Evolutionary conservation across 1,140 invertebrate genomes (phyloP), one percentile per base, ranked within the genome.

Genomic region (Drosophila dunni): DNA sequence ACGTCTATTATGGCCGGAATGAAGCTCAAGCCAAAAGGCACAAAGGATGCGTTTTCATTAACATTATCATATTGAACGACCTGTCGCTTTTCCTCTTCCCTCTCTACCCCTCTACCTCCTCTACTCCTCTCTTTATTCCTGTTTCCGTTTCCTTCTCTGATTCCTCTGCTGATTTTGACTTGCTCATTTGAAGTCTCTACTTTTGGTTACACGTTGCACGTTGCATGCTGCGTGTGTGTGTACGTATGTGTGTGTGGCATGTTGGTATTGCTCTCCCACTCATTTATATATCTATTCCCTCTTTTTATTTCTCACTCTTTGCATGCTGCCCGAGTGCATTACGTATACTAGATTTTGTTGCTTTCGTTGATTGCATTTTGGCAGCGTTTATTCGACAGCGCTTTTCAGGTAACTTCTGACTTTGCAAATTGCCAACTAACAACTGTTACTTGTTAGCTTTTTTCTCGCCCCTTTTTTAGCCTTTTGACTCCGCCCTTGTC

Each of bases 301-400:
- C 20, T 29, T 33, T 42, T 6, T 53, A 7, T 40, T n/a, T 51
- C 17, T 7, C 9, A 33, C 9, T 3, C 77, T 78, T 75, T 78
- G 68, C 73, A 42, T 81, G 74, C 79, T 66, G 70, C 64, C 56
- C 54, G 56, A 67, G 67, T 67, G 58, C 64, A 54, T 64, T 64
- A 29, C 54, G 58, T 85, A 29, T 29, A 29, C 24, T 60, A 54
- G 48, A 40, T 72, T 50, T 72, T 51, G 29, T 71, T 86, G 79
- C 75, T 76, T 73, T 85, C 77, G 67, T 89, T 91, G 90, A 91
- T 91, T 89, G 86, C 84, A 85, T 78, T 89, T 71, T 91, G 90
- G 90, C 91, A 91, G 88, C 90, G 90, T 73, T 80, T 91, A 69
- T 91, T 91, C 81, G 90, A 86, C 91, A 90, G 85, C 70, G 90